Percentiles rank a stretch among this genome's conserved stretches.
These are phyloP conservation scores for Brienomyrus longianalis DNA, from an alignment of 2,113 vertebrate genomes.

Conservation along the genomic window DNA sequence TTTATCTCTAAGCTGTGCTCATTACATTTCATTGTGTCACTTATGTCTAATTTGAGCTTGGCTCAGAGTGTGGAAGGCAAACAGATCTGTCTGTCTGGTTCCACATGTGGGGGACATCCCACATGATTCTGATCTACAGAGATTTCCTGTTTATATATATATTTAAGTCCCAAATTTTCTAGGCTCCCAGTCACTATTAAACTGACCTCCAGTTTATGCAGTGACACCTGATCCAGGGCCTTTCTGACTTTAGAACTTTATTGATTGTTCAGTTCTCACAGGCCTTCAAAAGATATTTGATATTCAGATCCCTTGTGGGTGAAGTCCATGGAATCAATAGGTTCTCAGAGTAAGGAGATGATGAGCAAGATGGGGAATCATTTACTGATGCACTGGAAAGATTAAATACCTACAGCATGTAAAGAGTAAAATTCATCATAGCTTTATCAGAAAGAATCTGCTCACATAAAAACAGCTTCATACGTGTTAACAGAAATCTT, in stretches of 20 bases:
- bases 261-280: neutral
- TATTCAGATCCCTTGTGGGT: neutral
- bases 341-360: neutral
- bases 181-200: neutral
- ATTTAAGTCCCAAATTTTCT: neutral
- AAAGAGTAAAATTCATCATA: conserved; percentile 3
- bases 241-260: neutral
- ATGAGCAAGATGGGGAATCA: neutral
- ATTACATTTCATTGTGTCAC: neutral
- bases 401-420: neutral
- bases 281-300: neutral
- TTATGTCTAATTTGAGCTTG: neutral
- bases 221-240: neutral
- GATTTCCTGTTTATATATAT: neutral
- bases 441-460: neutral
- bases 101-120: neutral
- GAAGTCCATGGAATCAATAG: neutral
- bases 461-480: neutral
- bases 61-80: neutral
- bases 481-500: neutral
- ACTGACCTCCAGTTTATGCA: neutral
- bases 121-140: too few relatives aligned
- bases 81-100: neutral
- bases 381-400: neutral
- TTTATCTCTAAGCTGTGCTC: neutral